Evolutionary conservation across 2,888 invertebrate species (phyloP).

Genomic region (Sesia apiformis): DNA sequence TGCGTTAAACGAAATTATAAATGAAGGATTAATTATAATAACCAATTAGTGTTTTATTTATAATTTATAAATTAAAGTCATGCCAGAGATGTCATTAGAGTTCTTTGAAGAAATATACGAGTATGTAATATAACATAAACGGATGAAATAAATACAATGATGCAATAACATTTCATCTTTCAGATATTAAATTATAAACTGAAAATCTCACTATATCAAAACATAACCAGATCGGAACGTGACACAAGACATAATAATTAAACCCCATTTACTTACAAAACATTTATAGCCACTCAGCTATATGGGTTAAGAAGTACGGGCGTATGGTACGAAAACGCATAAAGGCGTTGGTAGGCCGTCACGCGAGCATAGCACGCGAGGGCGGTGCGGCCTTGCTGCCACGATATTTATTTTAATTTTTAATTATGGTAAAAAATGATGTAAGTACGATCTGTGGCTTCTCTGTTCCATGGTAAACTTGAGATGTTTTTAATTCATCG

Average conservation of each 20-base stretch:
- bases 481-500: too few relatives aligned
- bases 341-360: slow-evolving; percentile 46
- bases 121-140: neutral
- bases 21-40: too few relatives aligned
- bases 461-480: too few relatives aligned
- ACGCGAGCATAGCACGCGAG: slow-evolving; percentile 52
- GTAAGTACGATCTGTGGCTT: too few relatives aligned
- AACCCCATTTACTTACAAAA: slow-evolving; percentile 21
- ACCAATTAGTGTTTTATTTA: too few relatives aligned
- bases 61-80: too few relatives aligned
- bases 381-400: slow-evolving; percentile 17
- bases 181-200: neutral
- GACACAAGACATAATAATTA: neutral
- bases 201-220: neutral
- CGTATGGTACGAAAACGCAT: slow-evolving; percentile 50
- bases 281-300: slow-evolving; percentile 24
- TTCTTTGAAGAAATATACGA: neutral
- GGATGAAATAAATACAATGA: neutral
- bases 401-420: neutral
- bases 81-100: too few relatives aligned
- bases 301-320: slow-evolving; percentile 48
- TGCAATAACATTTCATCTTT: neutral
- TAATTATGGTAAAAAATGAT: too few relatives aligned
- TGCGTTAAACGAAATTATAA: too few relatives aligned
- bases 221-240: neutral